Base-by-base conservation (phyloP, 2,888 invertebrate species). In the Dione vanillae region DNA sequence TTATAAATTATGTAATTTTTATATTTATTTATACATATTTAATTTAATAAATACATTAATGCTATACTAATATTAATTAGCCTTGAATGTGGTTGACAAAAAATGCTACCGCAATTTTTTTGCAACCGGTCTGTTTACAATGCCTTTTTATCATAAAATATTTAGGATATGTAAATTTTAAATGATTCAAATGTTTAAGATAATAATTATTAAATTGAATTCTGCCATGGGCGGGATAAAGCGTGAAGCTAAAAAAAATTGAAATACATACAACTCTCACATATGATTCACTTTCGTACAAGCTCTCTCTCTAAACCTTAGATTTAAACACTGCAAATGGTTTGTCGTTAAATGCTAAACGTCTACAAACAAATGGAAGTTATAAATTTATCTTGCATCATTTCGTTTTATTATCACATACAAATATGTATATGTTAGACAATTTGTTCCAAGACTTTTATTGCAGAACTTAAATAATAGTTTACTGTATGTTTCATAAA, bases 241-340 rank as follows among this genome's bases (percentile, higher is more conserved):
- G n/a, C n/a, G n/a, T n/a, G n/a, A n/a, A n/a, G n/a, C n/a, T n/a
- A n/a, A n/a, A n/a, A n/a, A n/a, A n/a, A n/a, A n/a, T n/a, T 27
- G 27, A n/a, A 16, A 47, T 10, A 64, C 5, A 10, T 37, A 16
- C 35, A 35, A 37, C 64, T 64, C 62, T 54, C 54, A 54, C 43
- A 69, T 67, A 47, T 64, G 54, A 69, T 69, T 69, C 68, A 64
- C 62, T 58, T n/a, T 19, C 58, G 41, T 58, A 58, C 59, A 37
- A 69, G 62, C 68, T 68, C 68, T 69, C 68, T 69, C 68, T 69
- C 68, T 37, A n/a, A 54, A 37, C 49, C 9, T 19, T 8, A 40
- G 37, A 27, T 45, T 61, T 45, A 27, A 27, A 64, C 47, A 64
- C 14, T 12, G 49, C 49, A 20, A 64, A 49, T 40, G 49, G 40